A percentile compares a stretch with the other conserved stretches of the same genome.
Conservation (phyloP, 2,113 vertebrate genomes). For the Zapus hudsonius region DNA sequence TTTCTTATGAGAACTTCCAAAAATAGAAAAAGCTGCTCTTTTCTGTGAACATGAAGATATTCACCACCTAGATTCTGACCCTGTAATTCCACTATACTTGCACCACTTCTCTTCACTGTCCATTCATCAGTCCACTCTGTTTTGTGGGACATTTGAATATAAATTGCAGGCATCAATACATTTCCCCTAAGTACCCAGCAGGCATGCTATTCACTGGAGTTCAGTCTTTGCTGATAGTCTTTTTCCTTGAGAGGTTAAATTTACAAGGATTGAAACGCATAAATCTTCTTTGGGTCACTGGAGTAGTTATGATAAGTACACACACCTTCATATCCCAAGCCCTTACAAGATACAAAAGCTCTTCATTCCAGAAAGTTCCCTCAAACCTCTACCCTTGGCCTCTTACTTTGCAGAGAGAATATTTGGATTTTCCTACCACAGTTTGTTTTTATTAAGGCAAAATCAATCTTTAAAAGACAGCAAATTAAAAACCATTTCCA, state of each 20-base stretch:
- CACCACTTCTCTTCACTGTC: neutral
- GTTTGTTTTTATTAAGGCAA: slow-evolving; percentile 5
- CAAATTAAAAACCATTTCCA: neutral
- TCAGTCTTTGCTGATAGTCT: neutral
- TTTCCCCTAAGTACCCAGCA: neutral
- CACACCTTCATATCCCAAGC: neutral
- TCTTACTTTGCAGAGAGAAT: neutral
- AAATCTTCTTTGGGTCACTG: neutral
- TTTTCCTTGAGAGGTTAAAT: neutral
- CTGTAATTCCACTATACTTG: neutral
- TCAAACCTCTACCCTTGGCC: neutral
- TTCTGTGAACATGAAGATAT: neutral
- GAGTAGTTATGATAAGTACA: neutral
- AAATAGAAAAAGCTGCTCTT: neutral
- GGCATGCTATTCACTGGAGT: neutral
- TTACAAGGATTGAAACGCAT: neutral
- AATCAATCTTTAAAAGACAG: neutral
- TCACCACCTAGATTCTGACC: neutral
- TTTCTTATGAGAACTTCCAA: neutral
- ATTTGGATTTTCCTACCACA: neutral
- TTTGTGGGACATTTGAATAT: neutral
- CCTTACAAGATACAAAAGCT: neutral
- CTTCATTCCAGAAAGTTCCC: neutral
- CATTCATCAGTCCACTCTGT: too few relatives aligned
- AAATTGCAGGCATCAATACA: neutral